These are phyloP conservation scores for Branchinecta lynchi DNA, from an alignment of 1,140 invertebrate species.

Conservation along the genomic window DNA sequence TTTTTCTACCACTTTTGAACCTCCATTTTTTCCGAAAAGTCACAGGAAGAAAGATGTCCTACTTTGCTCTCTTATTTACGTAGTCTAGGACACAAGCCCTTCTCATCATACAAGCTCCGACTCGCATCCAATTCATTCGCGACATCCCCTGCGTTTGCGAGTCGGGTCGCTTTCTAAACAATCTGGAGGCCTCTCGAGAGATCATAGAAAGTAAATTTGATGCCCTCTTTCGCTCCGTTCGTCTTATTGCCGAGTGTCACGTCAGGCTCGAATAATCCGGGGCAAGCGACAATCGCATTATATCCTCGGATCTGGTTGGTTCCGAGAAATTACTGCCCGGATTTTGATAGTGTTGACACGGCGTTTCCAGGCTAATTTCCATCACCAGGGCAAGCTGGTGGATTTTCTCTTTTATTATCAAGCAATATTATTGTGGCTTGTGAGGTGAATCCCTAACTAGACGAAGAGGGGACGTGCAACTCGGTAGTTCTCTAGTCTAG, in stretches of 20 bases:
- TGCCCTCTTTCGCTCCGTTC: slow-evolving; percentile 10
- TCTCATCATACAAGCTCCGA: too few relatives aligned
- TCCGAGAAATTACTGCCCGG: slow-evolving; percentile 6
- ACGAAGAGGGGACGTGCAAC: neutral
- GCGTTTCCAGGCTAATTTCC: neutral
- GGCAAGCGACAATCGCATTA: neutral
- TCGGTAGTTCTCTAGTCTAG: too few relatives aligned
- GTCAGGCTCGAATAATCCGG: neutral
- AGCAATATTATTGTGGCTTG: neutral
- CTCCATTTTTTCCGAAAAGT: too few relatives aligned
- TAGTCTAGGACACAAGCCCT: too few relatives aligned
- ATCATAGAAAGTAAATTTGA: slow-evolving; percentile 2
- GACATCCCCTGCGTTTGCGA: too few relatives aligned
- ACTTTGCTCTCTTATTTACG: too few relatives aligned
- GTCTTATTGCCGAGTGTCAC: neutral
- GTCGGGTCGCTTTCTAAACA: neutral
- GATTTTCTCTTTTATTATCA: slow-evolving; percentile 10
- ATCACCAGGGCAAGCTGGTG: slow-evolving; percentile 3
- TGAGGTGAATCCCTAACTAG: neutral
- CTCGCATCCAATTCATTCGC: too few relatives aligned
- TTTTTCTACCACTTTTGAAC: too few relatives aligned
- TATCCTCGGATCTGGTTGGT: neutral
- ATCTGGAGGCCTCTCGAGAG: neutral
- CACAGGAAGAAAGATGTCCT: too few relatives aligned
- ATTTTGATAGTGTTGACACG: neutral